Percentiles rank a stretch among this genome's conserved stretches.
Conservation (phyloP, 2,888 invertebrate genomes). For the Abscondita cerata region DNA sequence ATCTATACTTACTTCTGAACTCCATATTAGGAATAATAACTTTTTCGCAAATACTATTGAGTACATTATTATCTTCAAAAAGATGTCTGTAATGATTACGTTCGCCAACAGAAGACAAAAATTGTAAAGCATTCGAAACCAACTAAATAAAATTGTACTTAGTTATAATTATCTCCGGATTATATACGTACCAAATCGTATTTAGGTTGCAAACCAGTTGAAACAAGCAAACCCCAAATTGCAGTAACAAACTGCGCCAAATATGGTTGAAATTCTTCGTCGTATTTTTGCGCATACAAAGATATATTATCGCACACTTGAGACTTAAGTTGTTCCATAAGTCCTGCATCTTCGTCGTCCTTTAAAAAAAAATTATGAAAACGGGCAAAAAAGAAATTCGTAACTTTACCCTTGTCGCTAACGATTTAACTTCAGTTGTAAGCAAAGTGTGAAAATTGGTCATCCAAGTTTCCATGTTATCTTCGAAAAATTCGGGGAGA, state of each 20-base stretch:
- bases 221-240: slow-evolving; percentile 89
- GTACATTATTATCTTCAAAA: slow-evolving; percentile 86
- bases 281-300: slow-evolving; percentile 96
- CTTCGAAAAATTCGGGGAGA: slow-evolving; percentile 98
- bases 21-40: slow-evolving; percentile 99
- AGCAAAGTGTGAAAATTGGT: slow-evolving; percentile 83
- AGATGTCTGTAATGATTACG: slow-evolving; percentile 84
- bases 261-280: slow-evolving; percentile 93
- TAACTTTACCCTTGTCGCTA: slow-evolving; percentile 69
- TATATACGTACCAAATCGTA: slow-evolving; percentile 84
- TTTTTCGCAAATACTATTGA: slow-evolving; percentile 94
- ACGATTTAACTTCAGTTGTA: slow-evolving; percentile 75
- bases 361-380: slow-evolving; percentile 50
- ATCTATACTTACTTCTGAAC: slow-evolving; percentile 79
- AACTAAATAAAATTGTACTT: slow-evolving; percentile 67
- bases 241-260: slow-evolving; percentile 93
- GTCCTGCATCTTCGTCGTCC: slow-evolving; percentile 86
- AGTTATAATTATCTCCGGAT: too few relatives aligned
- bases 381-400: neutral
- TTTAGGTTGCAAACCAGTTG: slow-evolving; percentile 84
- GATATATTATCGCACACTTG: slow-evolving; percentile 96
- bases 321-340: slow-evolving; percentile 89
- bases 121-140: slow-evolving; percentile 95
- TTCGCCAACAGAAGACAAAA: slow-evolving; percentile 93
- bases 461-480: slow-evolving; percentile 97